These are phyloP conservation scores for Otolemur garnettii DNA, from an alignment of 2,113 vertebrate species.

Conservation along the genomic window DNA sequence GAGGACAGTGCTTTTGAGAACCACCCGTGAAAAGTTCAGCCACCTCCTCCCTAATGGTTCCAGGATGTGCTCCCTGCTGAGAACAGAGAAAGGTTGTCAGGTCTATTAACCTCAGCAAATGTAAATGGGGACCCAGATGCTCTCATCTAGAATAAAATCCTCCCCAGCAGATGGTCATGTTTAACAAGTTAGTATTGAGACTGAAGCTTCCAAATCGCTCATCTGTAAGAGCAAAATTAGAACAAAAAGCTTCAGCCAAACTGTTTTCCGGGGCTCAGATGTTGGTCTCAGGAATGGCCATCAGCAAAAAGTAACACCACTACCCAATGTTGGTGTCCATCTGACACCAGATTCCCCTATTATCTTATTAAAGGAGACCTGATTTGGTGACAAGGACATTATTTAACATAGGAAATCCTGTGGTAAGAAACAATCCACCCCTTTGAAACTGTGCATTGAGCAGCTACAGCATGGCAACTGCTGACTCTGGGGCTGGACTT, in stretches of 20 bases:
- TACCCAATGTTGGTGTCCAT: neutral
- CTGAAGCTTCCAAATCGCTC: constrained; percentile 36
- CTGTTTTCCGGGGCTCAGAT: neutral
- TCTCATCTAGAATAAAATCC: constrained; percentile 80
- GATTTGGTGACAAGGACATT: neutral
- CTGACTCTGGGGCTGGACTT: neutral
- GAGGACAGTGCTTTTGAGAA: constrained; percentile 54
- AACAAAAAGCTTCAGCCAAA: neutral
- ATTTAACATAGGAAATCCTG: neutral
- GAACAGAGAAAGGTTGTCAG: constrained; percentile 86
- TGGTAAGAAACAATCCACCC: neutral
- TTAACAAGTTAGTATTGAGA: constrained; percentile 70
- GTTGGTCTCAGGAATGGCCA: neutral
- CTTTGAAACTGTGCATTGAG: neutral
- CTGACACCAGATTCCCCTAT: neutral
- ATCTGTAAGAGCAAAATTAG: constrained; percentile 21
- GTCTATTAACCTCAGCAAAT: constrained; percentile 87
- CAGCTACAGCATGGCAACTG: neutral
- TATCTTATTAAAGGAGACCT: neutral
- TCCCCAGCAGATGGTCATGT: constrained; percentile 79
- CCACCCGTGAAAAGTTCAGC: constrained; percentile 68
- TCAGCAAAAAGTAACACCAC: neutral
- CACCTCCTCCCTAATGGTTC: constrained; percentile 57
- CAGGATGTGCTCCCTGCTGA: constrained; percentile 80
- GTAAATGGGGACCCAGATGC: constrained; percentile 84